These are phyloP conservation scores for Helleia helle DNA, from an alignment of 2,888 invertebrate species.

Conservation along the genomic window DNA sequence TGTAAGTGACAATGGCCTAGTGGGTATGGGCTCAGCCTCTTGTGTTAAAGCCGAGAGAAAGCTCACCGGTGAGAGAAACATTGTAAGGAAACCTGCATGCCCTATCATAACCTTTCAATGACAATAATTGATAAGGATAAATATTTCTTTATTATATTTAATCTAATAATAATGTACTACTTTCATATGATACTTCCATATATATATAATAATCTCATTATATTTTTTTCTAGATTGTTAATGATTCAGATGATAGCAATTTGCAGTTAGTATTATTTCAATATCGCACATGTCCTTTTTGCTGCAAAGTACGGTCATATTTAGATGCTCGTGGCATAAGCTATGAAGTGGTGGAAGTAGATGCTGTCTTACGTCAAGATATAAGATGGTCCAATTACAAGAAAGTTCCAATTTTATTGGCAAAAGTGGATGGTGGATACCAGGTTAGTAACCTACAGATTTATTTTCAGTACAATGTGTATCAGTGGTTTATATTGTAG, in stretches of 20 bases:
- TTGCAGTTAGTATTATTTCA: constrained; percentile 93
- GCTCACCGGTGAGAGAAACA: too few species aligned
- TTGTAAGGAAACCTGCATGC: too few species aligned
- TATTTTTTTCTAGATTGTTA: constrained; percentile 72
- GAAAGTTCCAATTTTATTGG: constrained; percentile 94
- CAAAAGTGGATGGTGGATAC: constrained; percentile 81
- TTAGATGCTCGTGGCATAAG: constrained; percentile 94
- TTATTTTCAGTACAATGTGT: too few species aligned
- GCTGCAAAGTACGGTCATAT: constrained; percentile 93
- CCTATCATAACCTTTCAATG: too few species aligned
- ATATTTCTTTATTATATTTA: background rate
- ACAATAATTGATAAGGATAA: too few species aligned
- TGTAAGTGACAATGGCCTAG: too few species aligned
- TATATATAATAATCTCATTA: too few species aligned
- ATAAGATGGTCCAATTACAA: constrained; percentile 95
- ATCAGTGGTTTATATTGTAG: too few species aligned
- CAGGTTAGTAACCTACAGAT: constrained; percentile 55
- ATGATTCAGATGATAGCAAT: constrained; percentile 76
- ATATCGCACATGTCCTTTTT: constrained; percentile 98
- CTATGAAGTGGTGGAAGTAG: constrained; percentile 97
- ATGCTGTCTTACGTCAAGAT: constrained; percentile 93
- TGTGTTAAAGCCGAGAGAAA: too few species aligned
- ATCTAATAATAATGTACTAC: too few species aligned
- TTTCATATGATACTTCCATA: too few species aligned
- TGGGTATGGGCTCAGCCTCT: too few species aligned